Evolutionary conservation across 2,888 invertebrate species (phyloP), one percentile per base, ranked within the genome.

Genomic region (Stenodema calcarata): DNA sequence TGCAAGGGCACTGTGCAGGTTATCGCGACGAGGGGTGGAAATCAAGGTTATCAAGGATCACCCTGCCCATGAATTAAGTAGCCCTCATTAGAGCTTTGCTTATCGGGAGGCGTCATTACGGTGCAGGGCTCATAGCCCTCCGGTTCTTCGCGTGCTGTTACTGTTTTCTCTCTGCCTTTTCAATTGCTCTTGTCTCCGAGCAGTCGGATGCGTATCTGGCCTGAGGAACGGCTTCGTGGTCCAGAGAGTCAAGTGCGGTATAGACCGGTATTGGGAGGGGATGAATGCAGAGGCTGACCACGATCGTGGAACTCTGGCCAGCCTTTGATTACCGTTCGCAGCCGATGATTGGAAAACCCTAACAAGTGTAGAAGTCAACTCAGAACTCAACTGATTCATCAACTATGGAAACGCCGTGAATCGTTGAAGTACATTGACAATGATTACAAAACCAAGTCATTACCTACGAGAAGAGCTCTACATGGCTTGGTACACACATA

Each of bases 71-170:
- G 82, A 82, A 82, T 82, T 82, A 82, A 82, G 82, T 82, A 82
- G 82, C 82, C 82, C 82, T 82, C 82, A 82, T 82, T 82, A 82
- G 82, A 82, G 82, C 82, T 82, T 82, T 27, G 82, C 82, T 28
- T 82, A 82, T 82, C 82, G 62, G 62, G 62, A 62, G 7, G 70
- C 82, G 82, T 82, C 82, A 70, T 82, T 82, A 82, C 82, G 27
- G 23, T 27, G 62, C 62, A 62, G 27, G 62, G 62, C 18, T 23
- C 62, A 30, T 7, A n/a, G 50, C 73, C 35, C 73, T 75, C 35
- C 35, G 73, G 30, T 75, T 75, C 73, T 75, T 75, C 73, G 73
- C 73, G 73, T 75, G 73, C 73, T 23, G 62, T 62, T 41, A 12
- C 73, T 41, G 35, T 9, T 11, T 35, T 41, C 73, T 28, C 18